A percentile compares a stretch with the other conserved stretches of the same genome.
These are phyloP conservation scores for Sycophila sp. DNA, from an alignment of 1,140 invertebrate species.

Conservation along the genomic window DNA sequence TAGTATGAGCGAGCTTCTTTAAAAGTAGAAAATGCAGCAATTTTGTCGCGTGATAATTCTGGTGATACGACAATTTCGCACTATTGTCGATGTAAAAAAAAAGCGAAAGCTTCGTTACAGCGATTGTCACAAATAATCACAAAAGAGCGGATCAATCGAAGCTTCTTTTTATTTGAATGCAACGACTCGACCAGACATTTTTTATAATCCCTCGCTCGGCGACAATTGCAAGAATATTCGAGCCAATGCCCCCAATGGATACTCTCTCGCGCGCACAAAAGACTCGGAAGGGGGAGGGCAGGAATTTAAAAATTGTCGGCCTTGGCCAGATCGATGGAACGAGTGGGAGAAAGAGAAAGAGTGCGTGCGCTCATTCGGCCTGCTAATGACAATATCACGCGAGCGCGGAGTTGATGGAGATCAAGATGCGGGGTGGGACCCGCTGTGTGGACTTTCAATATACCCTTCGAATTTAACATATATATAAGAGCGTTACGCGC, in stretches of 20 bases:
- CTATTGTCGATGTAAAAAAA: no score
- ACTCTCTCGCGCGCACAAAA: not conserved
- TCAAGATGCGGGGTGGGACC: slow-evolving; percentile 52
- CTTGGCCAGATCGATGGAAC: slow-evolving; percentile 15
- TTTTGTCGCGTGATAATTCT: no score
- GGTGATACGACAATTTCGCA: no score
- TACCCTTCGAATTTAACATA: slow-evolving; percentile 12
- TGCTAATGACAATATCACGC: slow-evolving; percentile 59
- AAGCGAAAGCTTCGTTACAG: no score
- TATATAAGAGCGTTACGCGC: not conserved
- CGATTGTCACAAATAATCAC: no score
- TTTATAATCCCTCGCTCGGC: slow-evolving; percentile 7
- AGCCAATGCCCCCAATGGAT: slow-evolving; percentile 29
- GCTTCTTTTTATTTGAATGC: slow-evolving; percentile 40
- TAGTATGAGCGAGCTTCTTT: no score
- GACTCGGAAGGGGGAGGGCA: not conserved
- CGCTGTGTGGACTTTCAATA: slow-evolving; percentile 23
- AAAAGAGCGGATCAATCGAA: slow-evolving; percentile 40
- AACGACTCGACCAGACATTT: slow-evolving; percentile 16
- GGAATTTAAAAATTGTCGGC: slow-evolving; percentile 19
- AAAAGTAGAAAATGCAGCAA: no score
- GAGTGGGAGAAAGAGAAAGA: not conserved
- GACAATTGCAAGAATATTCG: slow-evolving; percentile 37
- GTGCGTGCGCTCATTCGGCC: slow-evolving; percentile 37
- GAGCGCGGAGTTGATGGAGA: slow-evolving; percentile 58